Base-by-base conservation (phyloP, 2,113 vertebrate species). In the Ranitomeya variabilis region DNA sequence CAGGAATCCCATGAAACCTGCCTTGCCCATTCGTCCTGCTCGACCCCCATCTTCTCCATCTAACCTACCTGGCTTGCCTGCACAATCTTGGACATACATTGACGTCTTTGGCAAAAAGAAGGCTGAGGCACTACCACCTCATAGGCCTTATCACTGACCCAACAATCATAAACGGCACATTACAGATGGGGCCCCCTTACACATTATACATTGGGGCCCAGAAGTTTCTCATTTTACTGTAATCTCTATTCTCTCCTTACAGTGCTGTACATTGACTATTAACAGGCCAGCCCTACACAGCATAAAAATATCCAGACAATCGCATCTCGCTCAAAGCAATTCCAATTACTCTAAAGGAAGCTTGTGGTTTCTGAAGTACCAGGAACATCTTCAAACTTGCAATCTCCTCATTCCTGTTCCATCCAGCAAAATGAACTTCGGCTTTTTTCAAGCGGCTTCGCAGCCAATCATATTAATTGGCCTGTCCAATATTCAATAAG, bases 401-500 rank as follows among this genome's bases (percentile, higher is more conserved):
- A 73, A 37, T 73, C 69, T 37, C 6, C 31, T 73, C 31, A 1
- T 37, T 4, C 9, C 12, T 37, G 6, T 73, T n/a, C 26, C 14
- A 37, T 73, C 5, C 69, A 73, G 69, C 14, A 37, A 37, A 73
- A 73, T 73, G 31, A 73, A 37, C 69, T 73, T 15, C 31, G 26
- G 23, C 23, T 73, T 16, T 45, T 73, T 37, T 73, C 31, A 37
- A 37, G 69, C 31, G 69, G 3, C 15, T 73, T 26, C 31, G 37
- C 26, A 37, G 14, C 69, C 69, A 73, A 73, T 73, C 69, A 73
- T 73, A 37, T 73, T 73, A 73, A 73, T 26, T 73, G 26, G 69
- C 31, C 69, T 73, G 69, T 73, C 69, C 26, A 37, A 37, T 73
- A 73, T 73, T 37, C 69, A 73, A 37, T 73, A 73, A 73, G 69